Base-by-base conservation (phyloP, 2,888 invertebrate genomes). In the Leptopilina syphax region DNA sequence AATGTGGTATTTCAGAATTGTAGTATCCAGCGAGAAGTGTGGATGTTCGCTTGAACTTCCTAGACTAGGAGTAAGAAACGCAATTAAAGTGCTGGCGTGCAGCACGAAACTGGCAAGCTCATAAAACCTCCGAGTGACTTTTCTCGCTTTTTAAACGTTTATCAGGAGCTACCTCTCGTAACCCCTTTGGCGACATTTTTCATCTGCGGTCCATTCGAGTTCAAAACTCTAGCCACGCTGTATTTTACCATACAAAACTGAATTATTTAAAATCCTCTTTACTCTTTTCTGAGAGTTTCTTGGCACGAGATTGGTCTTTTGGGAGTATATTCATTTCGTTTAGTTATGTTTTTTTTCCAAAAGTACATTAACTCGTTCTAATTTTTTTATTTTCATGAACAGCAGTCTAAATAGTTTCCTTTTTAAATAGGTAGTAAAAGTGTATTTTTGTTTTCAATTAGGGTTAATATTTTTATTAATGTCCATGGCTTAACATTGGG, bases 121-220 rank as follows among this genome's bases (percentile, higher is more conserved):
- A 18, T 68, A 68, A 68, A 67, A 68, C 13, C 68, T 50, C 68
- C 68, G 24, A 68, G 50, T 68, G 68, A 68, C 68, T 68, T 68
- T 68, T 68, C 68, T 50, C 68, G 50, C 47, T 18, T 67, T 68
- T 68, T 68, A 50, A 68, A 68, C 68, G 68, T 68, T 68, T 68
- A 68, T 68, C 50, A 68, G 68, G 68, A 68, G 68, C 68, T 50
- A 18, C 68, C 50, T 2, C 13, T 2, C 13, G 47, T 68, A 50
- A 47, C 50, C 68, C 68, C 68, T 50, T 50, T 24, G 50, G 50
- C 68, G 68, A 50, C 18, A 68, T 68, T 68, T 50, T 68, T 68
- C 50, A 68, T 68, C 24, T 12, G 24, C 12, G 68, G 68, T 68
- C 50, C 68, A 5, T 68, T 68, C 50, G 50, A 68, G 68, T 50